Evolutionary conservation across 2,888 invertebrate species (phyloP), one percentile per base, ranked within the genome.

Genomic region (Micropterix aruncella): DNA sequence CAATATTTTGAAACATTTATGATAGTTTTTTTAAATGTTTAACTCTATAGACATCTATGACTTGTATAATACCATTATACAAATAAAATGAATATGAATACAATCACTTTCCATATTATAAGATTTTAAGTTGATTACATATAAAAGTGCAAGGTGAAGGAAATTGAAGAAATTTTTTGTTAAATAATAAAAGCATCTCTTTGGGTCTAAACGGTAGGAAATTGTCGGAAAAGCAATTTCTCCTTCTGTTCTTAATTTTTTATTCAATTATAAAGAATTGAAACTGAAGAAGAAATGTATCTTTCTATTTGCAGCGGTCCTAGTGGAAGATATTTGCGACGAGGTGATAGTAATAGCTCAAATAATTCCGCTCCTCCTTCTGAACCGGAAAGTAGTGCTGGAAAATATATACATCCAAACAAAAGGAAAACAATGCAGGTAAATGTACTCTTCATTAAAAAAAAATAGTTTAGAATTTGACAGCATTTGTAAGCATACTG

Each of bases 331-430:
- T 27, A 27, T 27, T 27, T 27, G 12, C 7, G 27, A 27, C 27
- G 27, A 5, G 27, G 27, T 7, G 27, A 27, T 12, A 27, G 27
- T 27, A 12, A 27, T 12, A 12, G 27, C 12, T 12, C 27, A 27
- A 12, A 27, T 5, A 12, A 12, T 56, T 54, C 19, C 57, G 57
- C 48, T 7, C 46, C 44, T 12, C 45, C 48, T 12, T 36, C 50
- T 17, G 44, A 47, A 3, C n/a, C 17, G 9, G 46, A 46, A 41
- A 54, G 50, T 14, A 61, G 60, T 44, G 63, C 66, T 53, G 80
- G 78, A 19, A 84, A 84, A 62, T 85, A 85, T 62, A 77, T 86
- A 49, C 83, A 85, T 48, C 86, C 87, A 16, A 79, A 82, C 48
- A 88, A 85, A 65, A 75, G 88, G 60, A 86, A 87, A 70, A 75